phyloP scores from a whole-genome alignment of 2,888 invertebrate genomes.

The Peribatodes rhomboidaria region DNA sequence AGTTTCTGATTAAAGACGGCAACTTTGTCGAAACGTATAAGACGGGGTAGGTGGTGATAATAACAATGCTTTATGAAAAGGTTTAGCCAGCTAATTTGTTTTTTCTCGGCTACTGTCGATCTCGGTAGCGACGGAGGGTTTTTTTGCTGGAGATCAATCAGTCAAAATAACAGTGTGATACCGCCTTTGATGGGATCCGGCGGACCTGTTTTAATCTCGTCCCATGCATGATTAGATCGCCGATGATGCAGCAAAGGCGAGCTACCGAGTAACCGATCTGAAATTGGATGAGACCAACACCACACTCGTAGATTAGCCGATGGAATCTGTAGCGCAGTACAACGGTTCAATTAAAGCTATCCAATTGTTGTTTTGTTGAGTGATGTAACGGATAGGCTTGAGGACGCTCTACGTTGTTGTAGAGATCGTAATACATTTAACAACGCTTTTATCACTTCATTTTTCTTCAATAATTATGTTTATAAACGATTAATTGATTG shows the following conservation, averaged over 20 bases:
- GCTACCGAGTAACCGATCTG: slow-evolving; percentile 75
- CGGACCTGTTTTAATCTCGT: slow-evolving; percentile 84
- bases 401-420: slow-evolving; percentile 4
- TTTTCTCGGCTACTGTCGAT: slow-evolving; percentile 86
- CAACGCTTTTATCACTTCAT: background rate
- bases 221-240: slow-evolving; percentile 85
- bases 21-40: slow-evolving; percentile 64
- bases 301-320: slow-evolving; percentile 71
- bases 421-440: background rate
- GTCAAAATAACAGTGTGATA: slow-evolving; percentile 87
- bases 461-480: background rate
- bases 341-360: slow-evolving; percentile 39
- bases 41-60: slow-evolving; percentile 83
- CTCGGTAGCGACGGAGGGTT: slow-evolving; percentile 82
- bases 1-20: slow-evolving; percentile 60
- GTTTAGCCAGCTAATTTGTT: slow-evolving; percentile 87
- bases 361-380: slow-evolving; percentile 35
- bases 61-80: slow-evolving; percentile 86
- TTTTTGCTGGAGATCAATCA: slow-evolving; percentile 85
- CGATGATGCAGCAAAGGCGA: slow-evolving; percentile 81
- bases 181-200: slow-evolving; percentile 85
- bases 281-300: slow-evolving; percentile 74
- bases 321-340: slow-evolving; percentile 54
- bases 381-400: slow-evolving; percentile 29
- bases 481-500: background rate